phyloP scores from a whole-genome alignment of 2,797 vertebrate species.

The Myotis daubentonii region DNA sequence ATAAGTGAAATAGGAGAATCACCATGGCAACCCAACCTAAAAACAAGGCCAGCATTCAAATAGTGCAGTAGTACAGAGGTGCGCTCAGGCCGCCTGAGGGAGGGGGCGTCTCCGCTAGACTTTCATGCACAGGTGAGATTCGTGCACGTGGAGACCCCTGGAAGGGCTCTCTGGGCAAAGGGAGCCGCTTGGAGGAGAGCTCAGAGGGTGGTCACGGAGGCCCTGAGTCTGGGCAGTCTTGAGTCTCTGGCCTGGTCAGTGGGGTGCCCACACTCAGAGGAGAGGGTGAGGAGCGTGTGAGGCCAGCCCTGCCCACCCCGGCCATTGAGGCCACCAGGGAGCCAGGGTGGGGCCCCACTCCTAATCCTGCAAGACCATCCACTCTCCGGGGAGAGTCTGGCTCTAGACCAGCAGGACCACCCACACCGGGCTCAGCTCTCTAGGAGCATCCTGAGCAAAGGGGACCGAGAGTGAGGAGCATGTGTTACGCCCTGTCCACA shows the following conservation, averaged over 20 bases:
- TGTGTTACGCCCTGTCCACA: rapidly evolving
- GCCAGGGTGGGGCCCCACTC: neutral
- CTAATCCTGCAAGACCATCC: neutral
- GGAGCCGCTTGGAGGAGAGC: rapidly evolving
- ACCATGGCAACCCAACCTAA: neutral
- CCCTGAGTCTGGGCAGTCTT: neutral
- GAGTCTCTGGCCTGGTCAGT: neutral
- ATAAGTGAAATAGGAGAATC: neutral
- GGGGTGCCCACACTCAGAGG: neutral
- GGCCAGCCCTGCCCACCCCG: neutral
- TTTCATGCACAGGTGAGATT: neutral
- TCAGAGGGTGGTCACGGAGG: neutral
- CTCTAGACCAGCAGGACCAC: neutral
- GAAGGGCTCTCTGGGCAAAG: neutral
- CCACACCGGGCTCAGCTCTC: neutral
- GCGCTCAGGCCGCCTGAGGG: neutral
- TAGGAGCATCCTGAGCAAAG: neutral
- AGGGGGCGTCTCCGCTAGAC: neutral
- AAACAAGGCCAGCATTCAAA: rapidly evolving
- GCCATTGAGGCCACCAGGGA: neutral
- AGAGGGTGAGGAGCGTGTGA: neutral
- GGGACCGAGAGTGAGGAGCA: neutral
- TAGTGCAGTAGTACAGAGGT: rapidly evolving
- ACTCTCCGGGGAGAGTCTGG: neutral
- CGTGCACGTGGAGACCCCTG: rapidly evolving